Evolutionary conservation across 2,888 invertebrate species (phyloP), one percentile per base, ranked within the genome.

Genomic region (Drosophila ezoana): DNA sequence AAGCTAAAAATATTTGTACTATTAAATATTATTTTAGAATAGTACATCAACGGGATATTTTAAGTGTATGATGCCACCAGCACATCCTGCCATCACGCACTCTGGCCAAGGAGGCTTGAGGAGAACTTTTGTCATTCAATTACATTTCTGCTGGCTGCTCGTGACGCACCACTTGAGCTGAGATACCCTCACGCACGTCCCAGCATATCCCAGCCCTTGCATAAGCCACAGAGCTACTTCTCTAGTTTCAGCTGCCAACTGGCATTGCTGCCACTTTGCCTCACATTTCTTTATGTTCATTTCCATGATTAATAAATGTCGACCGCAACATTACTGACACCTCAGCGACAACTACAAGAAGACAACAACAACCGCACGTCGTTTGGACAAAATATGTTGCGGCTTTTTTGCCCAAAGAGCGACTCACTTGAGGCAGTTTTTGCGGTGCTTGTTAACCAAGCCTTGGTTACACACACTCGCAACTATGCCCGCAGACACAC

Each of bases 281-380:
- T 56, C 48, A 11, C 48, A 20, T 23, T 20, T 60, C 41, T 40
- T 28, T 40, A 13, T 41, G 28, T 35, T 41, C 72, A 51, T 63
- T 44, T 59, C 72, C 79, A 87, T 87, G 87, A 81, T 83, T 78
- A 87, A 87, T 87, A 83, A 75, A 88, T 80, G 83, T 82, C 77
- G 81, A 82, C 88, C 88, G 68, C 89, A 82, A 72, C 84, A 86
- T 82, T 86, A 80, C 78, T 68, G 88, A 88, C 82, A 88, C 82
- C 88, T 80, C 69, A 65, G 64, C 35, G 52, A 57, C 76, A 54
- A 44, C 67, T 40, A 11, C 38, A 47, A 33, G 63, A 44, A 18
- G 33, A 48, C 41, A 11, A 32, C 33, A 11, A 13, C 35, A 35
- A 14, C 23, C 23, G 51, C 58, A 48, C 44, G 59, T 54, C 65